Evolutionary conservation across 2,888 invertebrate genomes (phyloP).

Genomic region (Saturnia pavonia): DNA sequence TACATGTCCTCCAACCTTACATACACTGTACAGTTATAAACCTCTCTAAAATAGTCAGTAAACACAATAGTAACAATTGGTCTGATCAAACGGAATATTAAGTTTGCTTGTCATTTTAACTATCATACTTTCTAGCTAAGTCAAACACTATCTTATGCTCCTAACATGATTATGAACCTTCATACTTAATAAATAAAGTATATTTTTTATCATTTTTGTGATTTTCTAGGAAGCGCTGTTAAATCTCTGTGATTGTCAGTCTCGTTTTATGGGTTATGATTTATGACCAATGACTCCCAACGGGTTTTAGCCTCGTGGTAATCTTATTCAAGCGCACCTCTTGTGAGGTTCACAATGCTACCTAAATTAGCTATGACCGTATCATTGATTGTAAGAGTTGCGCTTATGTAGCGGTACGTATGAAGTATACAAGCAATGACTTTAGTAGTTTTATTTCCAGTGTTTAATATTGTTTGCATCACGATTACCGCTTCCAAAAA

Average conservation of each 20-base stretch:
- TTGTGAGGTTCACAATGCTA: constrained; percentile 79
- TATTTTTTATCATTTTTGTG: constrained; percentile 31
- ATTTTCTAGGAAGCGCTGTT: constrained; percentile 64
- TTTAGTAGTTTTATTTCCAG: constrained; percentile 55
- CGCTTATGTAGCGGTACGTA: constrained; percentile 49
- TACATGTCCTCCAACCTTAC: constrained; percentile 67
- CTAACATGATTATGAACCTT: constrained; percentile 37
- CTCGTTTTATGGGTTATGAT: constrained; percentile 80
- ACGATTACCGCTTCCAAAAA: constrained; percentile 47
- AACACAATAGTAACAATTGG: constrained; percentile 80
- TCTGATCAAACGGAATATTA: constrained; percentile 81
- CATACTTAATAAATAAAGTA: constrained; percentile 29
- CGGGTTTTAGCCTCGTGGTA: constrained; percentile 76
- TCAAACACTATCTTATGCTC: constrained; percentile 37
- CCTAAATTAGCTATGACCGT: constrained; percentile 79
- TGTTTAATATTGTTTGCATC: constrained; percentile 47
- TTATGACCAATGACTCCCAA: constrained; percentile 81
- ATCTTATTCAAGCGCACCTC: constrained; percentile 77
- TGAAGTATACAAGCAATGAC: constrained; percentile 67
- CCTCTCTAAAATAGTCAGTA: constrained; percentile 73
- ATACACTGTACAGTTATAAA: constrained; percentile 54
- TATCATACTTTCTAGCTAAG: constrained; percentile 59
- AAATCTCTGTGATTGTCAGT: constrained; percentile 77
- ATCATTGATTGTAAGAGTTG: constrained; percentile 61
- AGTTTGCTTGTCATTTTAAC: constrained; percentile 80